Conservation (phyloP, 2,888 invertebrate genomes). For the Napeogenes inachia region DNA sequence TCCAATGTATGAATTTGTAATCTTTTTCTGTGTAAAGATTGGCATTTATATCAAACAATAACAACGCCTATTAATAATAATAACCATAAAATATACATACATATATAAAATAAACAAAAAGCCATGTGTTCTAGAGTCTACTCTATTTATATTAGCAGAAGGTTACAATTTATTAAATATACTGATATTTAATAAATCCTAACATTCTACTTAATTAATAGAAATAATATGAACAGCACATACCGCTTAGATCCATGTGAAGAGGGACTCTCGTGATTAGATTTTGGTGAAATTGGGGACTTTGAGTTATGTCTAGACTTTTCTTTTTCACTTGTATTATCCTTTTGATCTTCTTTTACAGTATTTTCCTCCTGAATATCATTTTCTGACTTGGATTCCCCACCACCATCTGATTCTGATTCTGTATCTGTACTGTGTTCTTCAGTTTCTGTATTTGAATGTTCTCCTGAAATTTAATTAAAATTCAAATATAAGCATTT, state of each 20-base stretch:
- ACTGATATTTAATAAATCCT: too few species aligned
- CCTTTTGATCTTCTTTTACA: conserved; percentile 60
- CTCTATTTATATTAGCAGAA: too few species aligned
- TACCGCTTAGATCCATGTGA: conserved; percentile 63
- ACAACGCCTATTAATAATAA: too few species aligned
- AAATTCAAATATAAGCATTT: not conserved
- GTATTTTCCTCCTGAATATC: conserved; percentile 54
- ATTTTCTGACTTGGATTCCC: conserved; percentile 63
- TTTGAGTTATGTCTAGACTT: conserved; percentile 57
- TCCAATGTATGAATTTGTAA: too few species aligned
- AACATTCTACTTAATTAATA: not conserved
- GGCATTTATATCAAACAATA: too few species aligned
- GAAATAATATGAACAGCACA: not conserved
- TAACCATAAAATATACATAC: too few species aligned
- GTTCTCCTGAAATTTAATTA: conserved; percentile 54
- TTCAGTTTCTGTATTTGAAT: conserved; percentile 71
- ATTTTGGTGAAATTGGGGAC: conserved; percentile 54
- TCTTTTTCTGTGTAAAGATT: too few species aligned
- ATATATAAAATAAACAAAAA: too few species aligned
- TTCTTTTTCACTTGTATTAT: conserved; percentile 46
- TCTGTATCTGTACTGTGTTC: conserved; percentile 64
- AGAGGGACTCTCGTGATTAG: conserved; percentile 51
- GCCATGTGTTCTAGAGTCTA: too few species aligned
- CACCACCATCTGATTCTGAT: conserved; percentile 57
- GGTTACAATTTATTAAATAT: too few species aligned